Evolutionary conservation across 1,140 invertebrate species (phyloP), one percentile per base, ranked within the genome.

Genomic region (Gryon sp.): DNA sequence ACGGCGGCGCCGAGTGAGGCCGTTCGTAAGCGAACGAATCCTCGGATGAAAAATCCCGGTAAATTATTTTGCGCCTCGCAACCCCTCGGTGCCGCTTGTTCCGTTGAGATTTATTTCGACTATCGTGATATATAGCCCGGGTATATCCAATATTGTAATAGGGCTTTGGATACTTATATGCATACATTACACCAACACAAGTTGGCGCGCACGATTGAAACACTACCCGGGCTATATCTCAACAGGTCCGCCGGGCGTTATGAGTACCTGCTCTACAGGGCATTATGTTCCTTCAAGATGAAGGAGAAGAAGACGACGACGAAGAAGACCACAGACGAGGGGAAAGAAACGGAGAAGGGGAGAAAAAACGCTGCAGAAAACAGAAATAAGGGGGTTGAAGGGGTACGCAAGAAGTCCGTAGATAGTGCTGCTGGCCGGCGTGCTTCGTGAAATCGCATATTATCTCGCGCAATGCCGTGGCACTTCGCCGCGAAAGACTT

Each of bases 201-300:
- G n/a, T 24, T 9, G 62, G 73, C 68, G 46, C 66, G 46, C 46
- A 80, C 84, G 81, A 87, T 87, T 87, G 84, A 88, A 87, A 87
- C 83, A 86, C 86, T 87, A 87, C 80, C 84, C 82, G 82, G 83
- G 85, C 85, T 84, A 87, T 87, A 88, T 87, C 83, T 88, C 86
- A 88, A 80, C 84, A 82, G 84, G 81, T 82, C 80, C 82, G 81
- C 72, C 74, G 72, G 80, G 82, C 83, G 82, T 87, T 87, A 88
- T 88, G 85, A 87, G 82, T 86, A 83, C 81, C 83, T 80, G 83
- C 80, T 85, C 83, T 69, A 82, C 78, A 80, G 78, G 79, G 84
- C 80, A 83, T 84, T 86, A 84, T 84, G 80, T 82, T 82, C 78
- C 57, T 70, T 9, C 26, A 52, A 70, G 70, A n/a, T n/a, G n/a